A percentile compares a stretch with the other conserved stretches of the same genome.
These are phyloP conservation scores for Megaceryle alcyon DNA, from an alignment of 2,797 vertebrate genomes.

Conservation along the genomic window DNA sequence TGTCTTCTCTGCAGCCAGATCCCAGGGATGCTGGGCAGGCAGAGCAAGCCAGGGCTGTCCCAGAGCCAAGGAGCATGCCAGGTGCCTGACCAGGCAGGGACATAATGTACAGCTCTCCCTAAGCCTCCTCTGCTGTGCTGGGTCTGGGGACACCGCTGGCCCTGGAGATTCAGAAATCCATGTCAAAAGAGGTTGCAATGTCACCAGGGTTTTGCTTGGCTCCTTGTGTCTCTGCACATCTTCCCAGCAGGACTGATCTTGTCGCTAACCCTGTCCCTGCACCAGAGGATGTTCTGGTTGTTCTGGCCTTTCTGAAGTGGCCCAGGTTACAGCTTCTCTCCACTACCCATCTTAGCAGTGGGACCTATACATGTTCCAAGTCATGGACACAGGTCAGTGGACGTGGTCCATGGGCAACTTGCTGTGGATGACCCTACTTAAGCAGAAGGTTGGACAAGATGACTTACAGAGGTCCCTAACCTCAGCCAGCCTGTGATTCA, in stretches of 20 bases:
- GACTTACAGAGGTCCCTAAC: neutral
- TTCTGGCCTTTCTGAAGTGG: neutral
- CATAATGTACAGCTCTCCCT: neutral
- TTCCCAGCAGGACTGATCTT: neutral
- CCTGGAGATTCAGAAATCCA: neutral
- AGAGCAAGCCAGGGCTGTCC: neutral
- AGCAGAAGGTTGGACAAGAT: neutral
- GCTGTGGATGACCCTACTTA: neutral
- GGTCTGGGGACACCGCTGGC: neutral
- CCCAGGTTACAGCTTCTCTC: neutral
- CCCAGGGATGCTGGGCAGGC: neutral
- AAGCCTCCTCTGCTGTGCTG: neutral
- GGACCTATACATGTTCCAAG: neutral
- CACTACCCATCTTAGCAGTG: neutral
- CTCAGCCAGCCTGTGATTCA: neutral
- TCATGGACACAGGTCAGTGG: neutral
- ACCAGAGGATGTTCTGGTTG: neutral
- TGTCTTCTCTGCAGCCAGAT: neutral
- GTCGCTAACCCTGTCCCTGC: neutral
- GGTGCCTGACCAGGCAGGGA: neutral
- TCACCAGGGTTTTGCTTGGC: neutral
- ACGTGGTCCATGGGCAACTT: accelerated
- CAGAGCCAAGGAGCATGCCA: accelerated
- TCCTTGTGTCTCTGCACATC: neutral
- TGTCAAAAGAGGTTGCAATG: neutral